These are phyloP conservation scores for Nudaria mundana DNA, from an alignment of 2,888 invertebrate species.

Conservation along the genomic window DNA sequence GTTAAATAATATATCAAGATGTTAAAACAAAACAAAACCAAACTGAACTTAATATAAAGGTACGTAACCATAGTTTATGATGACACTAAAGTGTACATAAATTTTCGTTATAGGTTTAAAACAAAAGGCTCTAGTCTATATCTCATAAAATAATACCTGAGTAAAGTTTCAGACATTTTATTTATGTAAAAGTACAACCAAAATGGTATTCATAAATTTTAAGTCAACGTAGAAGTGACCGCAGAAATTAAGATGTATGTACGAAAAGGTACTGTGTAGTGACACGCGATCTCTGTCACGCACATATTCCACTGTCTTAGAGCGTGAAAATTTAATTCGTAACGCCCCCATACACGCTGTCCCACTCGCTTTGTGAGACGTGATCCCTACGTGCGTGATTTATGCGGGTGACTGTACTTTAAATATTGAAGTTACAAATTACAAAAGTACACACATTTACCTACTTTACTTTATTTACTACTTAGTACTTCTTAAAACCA, in stretches of 20 bases:
- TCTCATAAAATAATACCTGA: constrained; percentile 9
- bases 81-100: background rate
- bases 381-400: constrained; percentile 45
- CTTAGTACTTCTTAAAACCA: too few relatives aligned
- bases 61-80: background rate
- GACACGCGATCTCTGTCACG: constrained; percentile 33
- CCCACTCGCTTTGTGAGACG: constrained; percentile 30
- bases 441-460: too few relatives aligned
- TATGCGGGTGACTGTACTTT: constrained; percentile 33
- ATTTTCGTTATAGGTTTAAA: background rate
- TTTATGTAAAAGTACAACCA: constrained; percentile 17
- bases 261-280: constrained; percentile 13
- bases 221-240: constrained; percentile 27
- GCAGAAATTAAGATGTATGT: constrained; percentile 32
- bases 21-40: too few relatives aligned
- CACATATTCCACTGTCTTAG: constrained; percentile 24
- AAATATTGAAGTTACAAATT: constrained; percentile 13
- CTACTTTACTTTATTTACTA: too few relatives aligned
- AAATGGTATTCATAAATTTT: constrained; percentile 24
- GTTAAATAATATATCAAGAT: too few relatives aligned
- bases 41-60: too few relatives aligned
- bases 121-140: constrained; percentile 4
- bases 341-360: constrained; percentile 35
- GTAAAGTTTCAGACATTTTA: constrained; percentile 14
- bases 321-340: constrained; percentile 48